Evolutionary conservation across 2,113 vertebrate species (phyloP).

Genomic region (Urocitellus parryii): DNA sequence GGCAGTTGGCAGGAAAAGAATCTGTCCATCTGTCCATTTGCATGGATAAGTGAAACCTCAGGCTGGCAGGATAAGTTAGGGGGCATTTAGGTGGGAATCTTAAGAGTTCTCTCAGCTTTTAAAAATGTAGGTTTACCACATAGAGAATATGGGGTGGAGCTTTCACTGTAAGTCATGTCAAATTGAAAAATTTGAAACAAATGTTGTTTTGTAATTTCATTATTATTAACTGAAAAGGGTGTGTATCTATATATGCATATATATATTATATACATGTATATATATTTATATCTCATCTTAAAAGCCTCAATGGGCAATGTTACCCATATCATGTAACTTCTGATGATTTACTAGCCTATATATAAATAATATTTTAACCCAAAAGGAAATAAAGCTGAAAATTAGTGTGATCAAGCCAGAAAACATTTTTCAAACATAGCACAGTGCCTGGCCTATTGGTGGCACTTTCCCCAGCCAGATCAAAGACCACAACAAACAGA

Average conservation of each 20-base stretch:
- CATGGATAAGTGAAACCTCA: background rate
- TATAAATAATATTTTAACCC: background rate
- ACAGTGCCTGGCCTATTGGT: no score
- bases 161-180: background rate
- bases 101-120: background rate
- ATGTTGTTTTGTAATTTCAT: background rate
- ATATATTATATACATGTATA: background rate
- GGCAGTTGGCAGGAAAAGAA: background rate
- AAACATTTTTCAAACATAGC: background rate
- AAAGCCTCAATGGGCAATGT: background rate
- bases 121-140: background rate
- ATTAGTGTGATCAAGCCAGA: background rate
- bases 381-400: constrained; percentile 26
- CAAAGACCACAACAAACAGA: background rate
- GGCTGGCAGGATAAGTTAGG: no score
- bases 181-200: background rate
- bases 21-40: rapidly evolving
- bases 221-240: background rate
- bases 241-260: no score
- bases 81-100: background rate
- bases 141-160: background rate
- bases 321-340: background rate
- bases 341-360: background rate
- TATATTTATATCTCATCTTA: background rate
- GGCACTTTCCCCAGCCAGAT: background rate